Conservation (phyloP, 1,140 invertebrate genomes). For the Halesus radiatus region DNA sequence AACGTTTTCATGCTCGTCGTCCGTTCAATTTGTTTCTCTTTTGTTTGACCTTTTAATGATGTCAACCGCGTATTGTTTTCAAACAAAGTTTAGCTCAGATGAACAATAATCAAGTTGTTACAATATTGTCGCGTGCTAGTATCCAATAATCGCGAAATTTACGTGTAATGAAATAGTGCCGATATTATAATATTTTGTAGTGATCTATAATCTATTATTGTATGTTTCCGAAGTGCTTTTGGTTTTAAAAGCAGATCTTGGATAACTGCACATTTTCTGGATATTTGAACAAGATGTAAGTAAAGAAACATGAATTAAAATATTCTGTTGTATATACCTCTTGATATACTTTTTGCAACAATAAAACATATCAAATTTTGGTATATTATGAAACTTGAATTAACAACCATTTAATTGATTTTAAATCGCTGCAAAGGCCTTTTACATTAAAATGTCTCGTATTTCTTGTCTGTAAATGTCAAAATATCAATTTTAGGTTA, state of each 20-base stretch:
- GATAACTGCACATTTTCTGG: slow-evolving; percentile 10
- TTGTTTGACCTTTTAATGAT: slow-evolving; percentile 31
- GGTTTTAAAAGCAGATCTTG: slow-evolving; percentile 19
- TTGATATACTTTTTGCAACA: no score
- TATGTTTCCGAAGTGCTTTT: slow-evolving; percentile 33
- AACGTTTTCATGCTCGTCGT: neutral
- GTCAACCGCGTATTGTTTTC: slow-evolving; percentile 31
- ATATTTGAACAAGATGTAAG: slow-evolving; percentile 7
- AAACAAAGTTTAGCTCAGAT: slow-evolving; percentile 18
- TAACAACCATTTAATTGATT: no score
- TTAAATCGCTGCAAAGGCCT: no score
- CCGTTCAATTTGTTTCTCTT: slow-evolving; percentile 1
- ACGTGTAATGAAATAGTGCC: slow-evolving; percentile 25
- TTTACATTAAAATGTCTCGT: no score
- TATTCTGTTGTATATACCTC: no score
- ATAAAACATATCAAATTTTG: no score
- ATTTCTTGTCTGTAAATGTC: no score
- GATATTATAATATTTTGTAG: slow-evolving; percentile 2
- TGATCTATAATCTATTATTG: neutral
- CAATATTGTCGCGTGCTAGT: neutral
- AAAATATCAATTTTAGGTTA: no score
- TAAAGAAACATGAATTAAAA: neutral
- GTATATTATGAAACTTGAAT: no score
- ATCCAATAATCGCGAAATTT: slow-evolving; percentile 2
- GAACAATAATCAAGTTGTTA: neutral